Conservation (phyloP, 2,888 invertebrate species). For the Philereme transversata region DNA sequence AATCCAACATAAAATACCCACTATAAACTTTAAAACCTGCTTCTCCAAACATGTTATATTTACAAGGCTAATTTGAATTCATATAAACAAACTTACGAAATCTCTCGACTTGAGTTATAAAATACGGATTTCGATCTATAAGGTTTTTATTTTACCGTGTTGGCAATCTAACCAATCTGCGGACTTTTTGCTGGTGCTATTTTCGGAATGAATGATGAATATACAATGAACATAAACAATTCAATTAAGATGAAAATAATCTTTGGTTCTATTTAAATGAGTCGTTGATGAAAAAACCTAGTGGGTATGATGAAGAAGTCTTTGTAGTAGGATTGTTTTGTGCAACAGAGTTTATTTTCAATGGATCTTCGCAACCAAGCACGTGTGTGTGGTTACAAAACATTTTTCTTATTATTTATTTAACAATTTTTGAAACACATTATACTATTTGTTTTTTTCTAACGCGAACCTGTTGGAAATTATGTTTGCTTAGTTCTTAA, state of each 20-base stretch:
- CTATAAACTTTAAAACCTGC: conserved; percentile 18
- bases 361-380: conserved; percentile 59
- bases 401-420: conserved; percentile 63
- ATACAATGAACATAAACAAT: conserved; percentile 43
- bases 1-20: neutral
- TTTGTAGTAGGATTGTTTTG: conserved; percentile 38
- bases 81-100: conserved; percentile 48
- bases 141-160: conserved; percentile 53
- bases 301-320: conserved; percentile 9
- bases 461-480: no score
- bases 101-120: conserved; percentile 35
- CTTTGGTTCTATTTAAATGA: conserved; percentile 43
- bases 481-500: neutral
- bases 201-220: conserved; percentile 45
- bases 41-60: conserved; percentile 17
- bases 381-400: conserved; percentile 68
- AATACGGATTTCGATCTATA: conserved; percentile 47
- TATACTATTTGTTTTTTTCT: conserved; percentile 13
- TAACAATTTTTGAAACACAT: conserved; percentile 51
- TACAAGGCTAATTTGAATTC: conserved; percentile 39
- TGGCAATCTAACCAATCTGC: conserved; percentile 49
- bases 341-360: conserved; percentile 38
- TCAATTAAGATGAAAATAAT: conserved; percentile 38
- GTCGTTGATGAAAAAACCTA: conserved; percentile 27
- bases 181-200: conserved; percentile 54